Evolutionary conservation across 2,797 vertebrate species (phyloP).

Genomic region (Dendrocincla fuliginosa): DNA sequence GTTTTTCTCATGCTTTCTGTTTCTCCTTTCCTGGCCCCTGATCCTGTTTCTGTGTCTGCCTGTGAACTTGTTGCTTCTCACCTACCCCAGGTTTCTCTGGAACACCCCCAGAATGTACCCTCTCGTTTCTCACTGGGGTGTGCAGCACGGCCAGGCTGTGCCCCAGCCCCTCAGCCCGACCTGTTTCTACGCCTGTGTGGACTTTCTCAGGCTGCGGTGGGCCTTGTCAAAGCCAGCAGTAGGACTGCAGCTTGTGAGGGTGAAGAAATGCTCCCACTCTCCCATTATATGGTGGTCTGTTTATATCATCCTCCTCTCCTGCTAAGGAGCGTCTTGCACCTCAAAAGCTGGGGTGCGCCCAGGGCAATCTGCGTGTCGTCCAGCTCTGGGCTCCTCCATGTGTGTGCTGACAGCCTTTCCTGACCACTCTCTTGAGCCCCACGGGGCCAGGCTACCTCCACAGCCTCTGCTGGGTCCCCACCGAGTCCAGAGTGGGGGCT

Average conservation of each 20-base stretch:
- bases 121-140: accelerated
- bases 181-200: accelerated
- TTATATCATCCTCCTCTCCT: background rate
- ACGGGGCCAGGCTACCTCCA: background rate
- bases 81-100: background rate
- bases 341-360: background rate
- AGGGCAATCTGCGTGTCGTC: accelerated
- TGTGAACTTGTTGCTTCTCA: background rate
- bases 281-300: accelerated
- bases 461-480: background rate
- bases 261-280: background rate
- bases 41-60: background rate
- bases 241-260: background rate
- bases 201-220: accelerated
- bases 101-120: accelerated
- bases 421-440: accelerated
- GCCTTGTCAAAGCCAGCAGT: accelerated
- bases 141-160: accelerated
- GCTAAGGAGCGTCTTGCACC: background rate
- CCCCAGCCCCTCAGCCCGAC: accelerated
- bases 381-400: background rate
- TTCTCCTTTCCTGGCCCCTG: background rate
- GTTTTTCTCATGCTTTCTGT: background rate
- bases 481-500: accelerated
- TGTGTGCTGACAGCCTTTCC: background rate